Evolutionary conservation across 2,797 vertebrate genomes (phyloP).

Genomic region (Gobio occitaniae): DNA sequence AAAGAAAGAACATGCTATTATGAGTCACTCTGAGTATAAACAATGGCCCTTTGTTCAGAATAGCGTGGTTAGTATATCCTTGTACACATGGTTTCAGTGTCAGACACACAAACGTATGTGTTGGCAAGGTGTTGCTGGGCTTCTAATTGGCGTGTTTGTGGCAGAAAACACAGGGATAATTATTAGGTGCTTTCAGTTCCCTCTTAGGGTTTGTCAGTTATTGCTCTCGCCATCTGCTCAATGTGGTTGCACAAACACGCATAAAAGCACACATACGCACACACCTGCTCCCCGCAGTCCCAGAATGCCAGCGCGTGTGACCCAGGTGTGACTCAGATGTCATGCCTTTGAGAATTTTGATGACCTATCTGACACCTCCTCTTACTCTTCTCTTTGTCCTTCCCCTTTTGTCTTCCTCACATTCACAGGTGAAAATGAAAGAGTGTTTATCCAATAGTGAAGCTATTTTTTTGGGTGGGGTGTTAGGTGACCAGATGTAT

Average conservation of each 20-base stretch:
- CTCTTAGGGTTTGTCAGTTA: constrained; percentile 63
- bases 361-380: constrained; percentile 53
- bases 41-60: constrained; percentile 42
- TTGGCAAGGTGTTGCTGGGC: constrained; percentile 35
- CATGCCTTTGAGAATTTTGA: constrained; percentile 47
- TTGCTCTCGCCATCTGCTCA: constrained; percentile 58
- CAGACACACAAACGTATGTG: constrained; percentile 24
- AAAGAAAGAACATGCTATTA: constrained; percentile 24
- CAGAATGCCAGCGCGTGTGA: constrained; percentile 46
- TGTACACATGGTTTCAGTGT: constrained; percentile 33
- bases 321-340: constrained; percentile 56
- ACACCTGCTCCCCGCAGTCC: constrained; percentile 36
- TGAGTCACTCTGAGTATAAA: constrained; percentile 6
- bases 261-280: constrained; percentile 47
- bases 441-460: constrained; percentile 25
- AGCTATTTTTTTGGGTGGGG: constrained; percentile 37
- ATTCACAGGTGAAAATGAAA: constrained; percentile 45
- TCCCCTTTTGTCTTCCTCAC: constrained; percentile 33
- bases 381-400: constrained; percentile 40
- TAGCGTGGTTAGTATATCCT: constrained; percentile 29
- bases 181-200: constrained; percentile 61
- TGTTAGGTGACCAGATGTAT: constrained; percentile 29
- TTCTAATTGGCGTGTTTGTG: constrained; percentile 56
- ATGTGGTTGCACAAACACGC: constrained; percentile 35
- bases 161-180: constrained; percentile 59